Evolutionary conservation across 2,113 vertebrate genomes (phyloP), one percentile per base, ranked within the genome.

Genomic region (Xiphorhynchus elegans): DNA sequence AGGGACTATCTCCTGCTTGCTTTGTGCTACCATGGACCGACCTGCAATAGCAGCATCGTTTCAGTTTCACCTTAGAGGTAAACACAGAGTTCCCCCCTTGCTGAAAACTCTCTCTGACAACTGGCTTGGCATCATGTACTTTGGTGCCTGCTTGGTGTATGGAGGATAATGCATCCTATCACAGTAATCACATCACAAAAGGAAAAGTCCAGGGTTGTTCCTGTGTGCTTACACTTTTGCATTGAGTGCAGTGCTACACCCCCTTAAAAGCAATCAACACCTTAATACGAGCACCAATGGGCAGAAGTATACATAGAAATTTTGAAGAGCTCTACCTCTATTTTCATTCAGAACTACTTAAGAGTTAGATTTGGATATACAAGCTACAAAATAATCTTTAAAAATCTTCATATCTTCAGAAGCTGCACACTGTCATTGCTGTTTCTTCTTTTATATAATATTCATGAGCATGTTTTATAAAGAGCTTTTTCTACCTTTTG

Each of bases 121-220:
- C 14, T 47, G 21, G 6, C 8, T 47, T 44, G n/a, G 8, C 2
- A 3, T 9, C 2, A 0, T 16, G 10, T n/a, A 10, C 0, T 0
- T 2, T 21, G 10, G 3, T 35, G 19, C 8, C 39, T 3, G 0
- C 25, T 28, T 28, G 21, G 13, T 19, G 2, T 21, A 62, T 46
- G 63, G 82, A 56, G 13, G 13, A 44, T 3, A 63, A 66, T 10
- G 4, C 8, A 24, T 24, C 23, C 15, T 26, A n/a, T 31, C 17
- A 50, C 7, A 50, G 3, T 10, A 13, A 37, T 40, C n/a, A 21
- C 19, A 73, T 13, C 50, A 44, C 9, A 67, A 26, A 23, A 85
- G 55, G 63, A 81, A 37, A 76, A n/a, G 8, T 26, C 28, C 1
- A 0, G 5, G 11, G 44, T 9, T 37, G 8, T 11, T 56, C 9